These are phyloP conservation scores for Tyrophagus putrescentiae DNA, from an alignment of 1,140 invertebrate genomes.

Conservation along the genomic window DNA sequence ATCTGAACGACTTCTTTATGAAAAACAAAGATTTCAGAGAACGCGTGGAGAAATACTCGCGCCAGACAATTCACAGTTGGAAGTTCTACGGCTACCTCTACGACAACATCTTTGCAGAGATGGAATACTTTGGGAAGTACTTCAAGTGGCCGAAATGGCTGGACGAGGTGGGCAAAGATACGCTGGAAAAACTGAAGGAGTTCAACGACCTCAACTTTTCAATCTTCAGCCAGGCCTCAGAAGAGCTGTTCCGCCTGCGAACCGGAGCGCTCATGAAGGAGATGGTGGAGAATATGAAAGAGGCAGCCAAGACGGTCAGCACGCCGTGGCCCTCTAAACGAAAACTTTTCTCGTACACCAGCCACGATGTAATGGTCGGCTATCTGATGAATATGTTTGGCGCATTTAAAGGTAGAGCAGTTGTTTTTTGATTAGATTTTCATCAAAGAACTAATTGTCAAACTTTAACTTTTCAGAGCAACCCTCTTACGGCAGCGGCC, in stretches of 20 bases:
- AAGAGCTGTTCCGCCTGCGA: conserved; percentile 6
- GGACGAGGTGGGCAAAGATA: conserved; percentile 13
- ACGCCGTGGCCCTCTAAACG: not conserved
- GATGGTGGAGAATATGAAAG: conserved; percentile 11
- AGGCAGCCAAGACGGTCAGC: not conserved
- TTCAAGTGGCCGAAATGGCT: not conserved
- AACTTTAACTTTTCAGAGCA: not conserved
- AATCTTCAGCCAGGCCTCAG: not conserved
- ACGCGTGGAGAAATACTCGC: not conserved
- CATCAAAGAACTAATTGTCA: not conserved
- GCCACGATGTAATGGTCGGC: not conserved
- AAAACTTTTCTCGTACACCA: conserved; percentile 13
- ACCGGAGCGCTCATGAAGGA: conserved; percentile 10
- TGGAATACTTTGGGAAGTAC: conserved; percentile 2
- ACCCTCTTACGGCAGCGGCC: conserved; percentile 1
- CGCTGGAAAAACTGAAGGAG: not conserved
- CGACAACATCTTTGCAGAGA: not conserved
- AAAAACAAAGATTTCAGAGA: conserved; percentile 5
- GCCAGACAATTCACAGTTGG: not conserved
- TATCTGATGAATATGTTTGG: conserved; percentile 1
- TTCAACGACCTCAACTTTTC: conserved; percentile 2
- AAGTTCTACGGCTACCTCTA: not conserved
- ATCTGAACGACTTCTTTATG: not conserved
- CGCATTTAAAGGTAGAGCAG: not conserved
- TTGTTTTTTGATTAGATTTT: not conserved